Evolutionary conservation across 2,888 invertebrate species (phyloP).

Genomic region (Athripsodes cinereus): DNA sequence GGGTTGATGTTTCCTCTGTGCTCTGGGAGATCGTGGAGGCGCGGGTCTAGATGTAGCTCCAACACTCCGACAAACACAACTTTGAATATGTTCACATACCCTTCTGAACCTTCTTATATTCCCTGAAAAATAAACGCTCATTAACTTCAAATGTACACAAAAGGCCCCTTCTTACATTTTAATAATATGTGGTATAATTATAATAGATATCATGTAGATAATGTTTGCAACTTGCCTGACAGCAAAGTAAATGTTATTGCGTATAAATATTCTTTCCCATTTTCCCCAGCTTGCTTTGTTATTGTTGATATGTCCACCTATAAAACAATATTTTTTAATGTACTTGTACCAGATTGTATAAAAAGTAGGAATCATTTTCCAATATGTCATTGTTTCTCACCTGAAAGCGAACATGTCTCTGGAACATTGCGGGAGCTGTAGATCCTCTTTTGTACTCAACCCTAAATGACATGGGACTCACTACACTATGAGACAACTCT

Average conservation of each 20-base stretch:
- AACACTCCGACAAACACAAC: constrained; percentile 61
- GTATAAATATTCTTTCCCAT: constrained; percentile 69
- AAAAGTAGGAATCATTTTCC: neutral
- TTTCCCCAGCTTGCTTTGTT: constrained; percentile 70
- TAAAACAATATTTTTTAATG: neutral
- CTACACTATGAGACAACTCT: constrained; percentile 94
- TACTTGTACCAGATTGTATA: neutral
- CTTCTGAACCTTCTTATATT: constrained; percentile 91
- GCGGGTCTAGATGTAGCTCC: constrained; percentile 31
- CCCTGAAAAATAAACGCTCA: constrained; percentile 49
- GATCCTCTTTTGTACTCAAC: constrained; percentile 96
- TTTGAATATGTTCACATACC: constrained; percentile 94
- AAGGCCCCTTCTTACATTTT: neutral
- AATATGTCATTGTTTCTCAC: constrained; percentile 32
- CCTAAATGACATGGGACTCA: constrained; percentile 95
- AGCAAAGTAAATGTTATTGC: constrained; percentile 92
- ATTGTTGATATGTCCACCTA: constrained; percentile 77
- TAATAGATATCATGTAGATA: neutral
- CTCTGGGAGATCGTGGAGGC: constrained; percentile 28
- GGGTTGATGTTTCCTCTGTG: constrained; percentile 39
- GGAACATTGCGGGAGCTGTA: constrained; percentile 93
- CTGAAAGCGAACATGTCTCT: constrained; percentile 93
- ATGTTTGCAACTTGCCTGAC: constrained; percentile 60
- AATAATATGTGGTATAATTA: too few species aligned
- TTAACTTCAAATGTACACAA: neutral